Evolutionary conservation across 2,113 vertebrate species (phyloP).

Genomic region (Strix uralensis): DNA sequence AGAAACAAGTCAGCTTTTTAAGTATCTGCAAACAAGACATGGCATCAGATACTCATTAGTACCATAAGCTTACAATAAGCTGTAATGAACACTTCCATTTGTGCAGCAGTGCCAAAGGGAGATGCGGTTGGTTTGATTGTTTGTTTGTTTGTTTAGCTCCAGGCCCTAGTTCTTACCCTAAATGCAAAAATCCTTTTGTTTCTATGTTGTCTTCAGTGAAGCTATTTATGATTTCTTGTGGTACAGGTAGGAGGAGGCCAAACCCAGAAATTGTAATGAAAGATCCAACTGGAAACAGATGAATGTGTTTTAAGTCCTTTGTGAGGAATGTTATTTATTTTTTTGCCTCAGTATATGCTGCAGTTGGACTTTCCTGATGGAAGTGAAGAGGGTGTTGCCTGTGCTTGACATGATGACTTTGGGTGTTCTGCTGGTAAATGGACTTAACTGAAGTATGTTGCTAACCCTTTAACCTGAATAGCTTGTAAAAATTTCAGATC

Average conservation of each 20-base stretch:
- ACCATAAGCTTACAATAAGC: not conserved
- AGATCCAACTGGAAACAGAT: not conserved
- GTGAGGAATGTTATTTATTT: not conserved
- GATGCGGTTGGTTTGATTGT: not conserved
- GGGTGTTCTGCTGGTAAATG: not conserved
- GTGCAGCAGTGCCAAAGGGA: not conserved
- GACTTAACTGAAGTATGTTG: not conserved
- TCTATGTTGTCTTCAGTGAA: not conserved
- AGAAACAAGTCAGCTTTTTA: not conserved
- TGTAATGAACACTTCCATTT: slow-evolving; percentile 1
- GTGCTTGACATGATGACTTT: not conserved
- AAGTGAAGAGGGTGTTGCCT: not conserved
- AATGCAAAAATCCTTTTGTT: not conserved
- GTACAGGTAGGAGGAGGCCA: not conserved
- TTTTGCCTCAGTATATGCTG: not conserved
- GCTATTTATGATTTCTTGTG: not conserved
- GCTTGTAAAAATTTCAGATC: not conserved
- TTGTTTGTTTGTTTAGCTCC: not conserved
- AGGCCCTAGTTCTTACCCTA: not conserved
- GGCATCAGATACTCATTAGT: slow-evolving; percentile 5
- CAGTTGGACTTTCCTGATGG: not conserved
- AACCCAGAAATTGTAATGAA: not conserved
- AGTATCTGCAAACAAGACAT: not conserved
- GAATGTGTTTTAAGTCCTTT: not conserved
- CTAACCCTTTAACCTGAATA: not conserved